Percentiles rank a stretch among this genome's conserved stretches.
Evolutionary conservation across 2,797 vertebrate species (phyloP).

Genomic region (Prionace glauca): DNA sequence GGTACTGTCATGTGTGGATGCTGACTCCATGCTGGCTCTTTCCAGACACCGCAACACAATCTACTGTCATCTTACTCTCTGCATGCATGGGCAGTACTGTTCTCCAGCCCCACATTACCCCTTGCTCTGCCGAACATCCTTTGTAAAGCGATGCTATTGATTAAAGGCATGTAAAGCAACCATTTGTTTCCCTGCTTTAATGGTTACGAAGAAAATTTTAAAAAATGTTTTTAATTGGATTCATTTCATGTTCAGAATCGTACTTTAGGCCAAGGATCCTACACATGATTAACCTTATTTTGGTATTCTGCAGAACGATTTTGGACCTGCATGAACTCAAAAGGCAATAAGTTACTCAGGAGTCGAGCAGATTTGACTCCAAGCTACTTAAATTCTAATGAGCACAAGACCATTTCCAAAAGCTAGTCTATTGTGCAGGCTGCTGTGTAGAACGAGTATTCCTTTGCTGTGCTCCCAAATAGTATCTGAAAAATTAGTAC

Average conservation of each 20-base stretch:
- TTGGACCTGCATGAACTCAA: not conserved
- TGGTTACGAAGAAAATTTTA: not conserved
- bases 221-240: not conserved
- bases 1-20: too few relatives aligned
- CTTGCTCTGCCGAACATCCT: too few relatives aligned
- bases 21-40: too few relatives aligned
- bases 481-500: not conserved
- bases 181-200: slow-evolving; percentile 39
- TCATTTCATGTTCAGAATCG: not conserved
- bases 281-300: not conserved
- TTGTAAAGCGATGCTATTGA: too few relatives aligned
- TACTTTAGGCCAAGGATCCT: not conserved
- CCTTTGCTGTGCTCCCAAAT: not conserved
- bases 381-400: not conserved
- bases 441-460: not conserved
- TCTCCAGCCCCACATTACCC: too few relatives aligned
- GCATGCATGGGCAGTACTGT: too few relatives aligned
- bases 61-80: too few relatives aligned
- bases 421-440: not conserved
- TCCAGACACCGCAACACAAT: too few relatives aligned
- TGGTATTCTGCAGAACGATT: not conserved
- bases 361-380: not conserved
- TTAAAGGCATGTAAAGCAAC: too few relatives aligned
- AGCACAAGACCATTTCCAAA: not conserved
- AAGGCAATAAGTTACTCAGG: not conserved